Base-by-base conservation (phyloP, 2,888 invertebrate species). In the Machimus rusticus region DNA sequence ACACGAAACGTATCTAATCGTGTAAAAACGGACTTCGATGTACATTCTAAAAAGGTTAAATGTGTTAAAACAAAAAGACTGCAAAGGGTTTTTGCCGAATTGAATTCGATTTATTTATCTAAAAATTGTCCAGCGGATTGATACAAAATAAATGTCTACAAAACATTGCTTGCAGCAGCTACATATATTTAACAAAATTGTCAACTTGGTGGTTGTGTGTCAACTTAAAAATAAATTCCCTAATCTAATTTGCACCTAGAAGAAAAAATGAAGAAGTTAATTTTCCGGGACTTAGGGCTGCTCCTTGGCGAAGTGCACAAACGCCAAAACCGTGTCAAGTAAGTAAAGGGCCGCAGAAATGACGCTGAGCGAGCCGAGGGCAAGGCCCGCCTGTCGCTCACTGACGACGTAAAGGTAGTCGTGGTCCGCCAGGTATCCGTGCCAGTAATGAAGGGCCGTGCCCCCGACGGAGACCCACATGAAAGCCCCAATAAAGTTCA, bases 361-460 rank as follows among this genome's bases (percentile, higher is more conserved):
- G 82, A 97, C 95, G 91, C 97, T 97, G 23, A 97, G 93, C 2
- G 96, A 94, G 14, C 97, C 98, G 89, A 97, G 93, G 0, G 97
- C 97, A 82, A 97, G 92, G 88, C 97, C 98, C 51, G 96, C 95
- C 94, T 96, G 95, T 93, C 95, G 94, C 92, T 97, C 97, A 0
- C 95, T 95, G 85, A 95, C 95, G 1, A 96, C 95, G 90, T 95
- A 94, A 88, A 95, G 93, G 92, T 94, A 96, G 91, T 96, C 96
- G 90, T 97, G 95, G 91, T 97, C 97, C 23, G 95, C 94, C 92
- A 96, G 95, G 93, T 97, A 98, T 0, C 97, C 97, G 88, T 96
- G 95, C 97, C 97, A 98, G 93, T 97, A 98, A 93, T 97, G 97
- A 28, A 97, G 94, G 0, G 97, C 97, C 34, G 96, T 96, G 0